These are phyloP conservation scores for Leptura quadrifasciata DNA, from an alignment of 2,888 invertebrate species.

Conservation along the genomic window DNA sequence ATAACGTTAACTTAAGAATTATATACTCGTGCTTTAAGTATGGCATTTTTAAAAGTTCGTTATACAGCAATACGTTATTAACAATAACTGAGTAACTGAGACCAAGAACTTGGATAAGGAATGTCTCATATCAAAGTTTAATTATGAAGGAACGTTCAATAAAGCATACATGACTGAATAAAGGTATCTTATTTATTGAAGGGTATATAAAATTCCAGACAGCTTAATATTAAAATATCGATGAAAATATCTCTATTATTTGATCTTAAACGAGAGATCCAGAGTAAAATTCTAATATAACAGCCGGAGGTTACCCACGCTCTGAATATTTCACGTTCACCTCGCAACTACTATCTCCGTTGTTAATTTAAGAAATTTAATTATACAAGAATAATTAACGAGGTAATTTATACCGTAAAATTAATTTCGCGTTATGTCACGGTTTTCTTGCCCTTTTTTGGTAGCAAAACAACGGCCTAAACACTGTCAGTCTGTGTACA, in stretches of 20 bases:
- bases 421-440: constrained; percentile 55
- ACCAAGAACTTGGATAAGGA: constrained; percentile 22
- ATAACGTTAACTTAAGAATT: no score
- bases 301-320: constrained; percentile 62
- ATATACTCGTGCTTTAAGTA: not conserved
- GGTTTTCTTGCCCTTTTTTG: constrained; percentile 42
- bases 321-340: constrained; percentile 48
- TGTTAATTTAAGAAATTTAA: constrained; percentile 63
- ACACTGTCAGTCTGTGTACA: constrained; percentile 47
- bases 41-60: not conserved
- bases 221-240: constrained; percentile 69
- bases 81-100: no score
- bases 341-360: constrained; percentile 53
- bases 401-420: constrained; percentile 52
- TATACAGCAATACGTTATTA: constrained; percentile 21
- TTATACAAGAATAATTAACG: constrained; percentile 59
- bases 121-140: constrained; percentile 56
- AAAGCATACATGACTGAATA: constrained; percentile 67
- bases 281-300: constrained; percentile 64
- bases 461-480: constrained; percentile 41
- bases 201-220: constrained; percentile 67
- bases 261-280: constrained; percentile 63
- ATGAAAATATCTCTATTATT: constrained; percentile 67
- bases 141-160: constrained; percentile 65
- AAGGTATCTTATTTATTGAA: constrained; percentile 66